Evolutionary conservation across 2,797 vertebrate genomes (phyloP).

Genomic region (Botia almorhae): DNA sequence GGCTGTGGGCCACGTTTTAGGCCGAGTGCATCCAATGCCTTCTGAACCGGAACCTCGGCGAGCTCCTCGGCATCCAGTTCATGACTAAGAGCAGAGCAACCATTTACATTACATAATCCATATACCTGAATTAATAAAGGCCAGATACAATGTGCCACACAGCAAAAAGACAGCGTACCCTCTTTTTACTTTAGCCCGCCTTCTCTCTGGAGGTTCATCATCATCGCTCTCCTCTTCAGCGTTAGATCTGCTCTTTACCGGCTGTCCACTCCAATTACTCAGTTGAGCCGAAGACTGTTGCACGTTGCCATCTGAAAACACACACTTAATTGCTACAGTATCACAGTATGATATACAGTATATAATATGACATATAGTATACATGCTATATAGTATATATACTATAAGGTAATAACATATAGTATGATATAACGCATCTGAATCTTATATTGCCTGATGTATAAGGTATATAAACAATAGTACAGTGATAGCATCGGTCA

Average conservation of each 20-base stretch:
- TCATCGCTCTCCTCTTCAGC: constrained; percentile 65
- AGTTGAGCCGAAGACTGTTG: constrained; percentile 18
- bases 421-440: background rate
- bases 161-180: constrained; percentile 72
- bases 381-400: background rate
- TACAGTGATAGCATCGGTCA: constrained; percentile 33
- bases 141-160: background rate
- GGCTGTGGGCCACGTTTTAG: constrained; percentile 82
- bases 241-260: constrained; percentile 36
- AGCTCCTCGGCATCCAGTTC: constrained; percentile 90
- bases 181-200: constrained; percentile 81
- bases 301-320: constrained; percentile 42
- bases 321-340: background rate
- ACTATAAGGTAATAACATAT: background rate
- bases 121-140: background rate
- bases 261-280: background rate
- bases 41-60: constrained; percentile 75
- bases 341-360: too few species aligned
- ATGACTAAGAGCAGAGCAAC: constrained; percentile 77
- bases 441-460: background rate
- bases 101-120: background rate
- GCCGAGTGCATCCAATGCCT: constrained; percentile 83
- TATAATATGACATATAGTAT: too few species aligned
- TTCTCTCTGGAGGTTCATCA: constrained; percentile 77
- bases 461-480: background rate